Percentiles rank a stretch among this genome's conserved stretches.
Conservation (phyloP, 2,888 invertebrate genomes). For the Altica lythri region DNA sequence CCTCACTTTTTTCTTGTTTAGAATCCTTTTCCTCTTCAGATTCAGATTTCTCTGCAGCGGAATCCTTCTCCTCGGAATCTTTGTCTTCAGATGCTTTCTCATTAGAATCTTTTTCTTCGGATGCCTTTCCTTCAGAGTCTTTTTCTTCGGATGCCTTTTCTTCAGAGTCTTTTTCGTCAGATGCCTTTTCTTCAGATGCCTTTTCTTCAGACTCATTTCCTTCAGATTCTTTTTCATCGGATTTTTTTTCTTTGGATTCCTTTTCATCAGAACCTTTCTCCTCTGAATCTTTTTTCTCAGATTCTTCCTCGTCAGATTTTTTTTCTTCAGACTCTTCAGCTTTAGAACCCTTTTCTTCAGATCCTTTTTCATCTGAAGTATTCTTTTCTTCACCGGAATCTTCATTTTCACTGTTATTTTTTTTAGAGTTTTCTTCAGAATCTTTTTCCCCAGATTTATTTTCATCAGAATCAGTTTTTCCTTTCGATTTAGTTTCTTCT, state of each 20-base stretch:
- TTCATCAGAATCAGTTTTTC: neutral
- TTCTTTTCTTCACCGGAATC: conserved; percentile 2
- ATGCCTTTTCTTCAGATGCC: neutral
- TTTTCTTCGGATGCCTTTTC: neutral
- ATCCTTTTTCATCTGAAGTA: conserved; percentile 2
- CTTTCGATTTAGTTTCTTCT: conserved; percentile 6
- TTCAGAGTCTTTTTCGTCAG: neutral
- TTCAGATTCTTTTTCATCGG: neutral
- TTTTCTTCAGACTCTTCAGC: conserved; percentile 12
- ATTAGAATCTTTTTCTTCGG: conserved; percentile 35
- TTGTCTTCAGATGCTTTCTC: conserved; percentile 8
- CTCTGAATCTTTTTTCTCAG: neutral
- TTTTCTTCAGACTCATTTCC: neutral
- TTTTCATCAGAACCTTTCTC: conserved; percentile 17
- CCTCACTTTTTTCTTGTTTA: conserved; percentile 11
- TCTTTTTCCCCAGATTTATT: neutral
- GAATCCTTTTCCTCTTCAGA: conserved; percentile 1
- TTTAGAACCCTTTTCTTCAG: conserved; percentile 17
- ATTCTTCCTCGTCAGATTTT: conserved; percentile 10
- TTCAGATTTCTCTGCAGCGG: conserved; percentile 35
- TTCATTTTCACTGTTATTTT: neutral
- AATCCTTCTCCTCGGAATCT: neutral
- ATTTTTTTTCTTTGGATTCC: conserved; percentile 6
- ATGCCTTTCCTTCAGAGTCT: conserved; percentile 3
- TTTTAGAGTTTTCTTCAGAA: neutral